Conservation (phyloP, 2,113 vertebrate genomes). For the Piaya cayana region DNA sequence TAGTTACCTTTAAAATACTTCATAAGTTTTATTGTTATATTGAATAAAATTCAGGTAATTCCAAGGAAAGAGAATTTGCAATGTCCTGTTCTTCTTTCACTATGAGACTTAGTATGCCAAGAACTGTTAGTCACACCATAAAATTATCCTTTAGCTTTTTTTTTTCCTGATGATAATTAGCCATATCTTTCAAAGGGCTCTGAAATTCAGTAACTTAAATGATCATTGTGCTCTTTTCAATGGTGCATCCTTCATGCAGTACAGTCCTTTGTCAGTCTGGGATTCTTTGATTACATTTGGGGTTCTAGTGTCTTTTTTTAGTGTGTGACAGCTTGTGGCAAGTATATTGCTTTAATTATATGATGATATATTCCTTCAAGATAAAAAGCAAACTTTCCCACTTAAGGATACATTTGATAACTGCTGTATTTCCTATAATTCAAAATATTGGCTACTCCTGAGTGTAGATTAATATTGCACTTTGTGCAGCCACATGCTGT, state of each 20-base stretch:
- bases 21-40: not conserved
- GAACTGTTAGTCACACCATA: not conserved
- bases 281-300: not conserved
- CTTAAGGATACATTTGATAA: not conserved
- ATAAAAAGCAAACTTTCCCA: not conserved
- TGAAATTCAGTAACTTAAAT: not conserved
- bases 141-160: not conserved
- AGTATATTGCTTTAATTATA: not conserved
- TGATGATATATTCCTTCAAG: not conserved
- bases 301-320: not conserved
- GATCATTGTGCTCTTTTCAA: fast-evolving
- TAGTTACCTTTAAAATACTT: not conserved
- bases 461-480: not conserved
- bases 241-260: not conserved
- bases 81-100: not conserved
- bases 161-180: not conserved
- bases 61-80: not conserved
- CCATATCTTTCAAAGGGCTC: not conserved
- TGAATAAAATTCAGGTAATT: not conserved
- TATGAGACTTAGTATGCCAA: not conserved
- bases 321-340: not conserved
- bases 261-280: not conserved
- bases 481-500: not conserved
- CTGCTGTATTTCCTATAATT: not conserved
- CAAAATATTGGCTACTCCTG: not conserved